These are phyloP conservation scores for Latrodectus hesperus DNA, from an alignment of 2,888 invertebrate species.

Conservation along the genomic window DNA sequence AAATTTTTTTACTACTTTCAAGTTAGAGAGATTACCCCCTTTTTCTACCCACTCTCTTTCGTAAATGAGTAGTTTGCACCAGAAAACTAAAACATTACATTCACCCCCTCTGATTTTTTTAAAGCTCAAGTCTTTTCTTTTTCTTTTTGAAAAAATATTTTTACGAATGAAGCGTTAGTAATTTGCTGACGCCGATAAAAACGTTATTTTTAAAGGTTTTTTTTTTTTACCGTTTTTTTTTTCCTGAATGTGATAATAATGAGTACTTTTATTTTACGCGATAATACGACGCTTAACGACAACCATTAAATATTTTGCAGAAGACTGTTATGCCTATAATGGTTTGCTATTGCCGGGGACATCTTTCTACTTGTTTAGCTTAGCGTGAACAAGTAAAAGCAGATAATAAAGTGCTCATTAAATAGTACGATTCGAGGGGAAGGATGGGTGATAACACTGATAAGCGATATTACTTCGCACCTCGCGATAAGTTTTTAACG, in stretches of 20 bases:
- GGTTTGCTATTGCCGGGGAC: constrained; percentile 42
- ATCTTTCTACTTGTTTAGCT: constrained; percentile 61
- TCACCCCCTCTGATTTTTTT: constrained; percentile 1
- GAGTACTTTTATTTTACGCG: constrained; percentile 58
- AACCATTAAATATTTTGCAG: constrained; percentile 26
- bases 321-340: constrained; percentile 56
- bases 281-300: constrained; percentile 45
- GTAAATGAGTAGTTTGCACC: constrained; percentile 53
- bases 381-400: constrained; percentile 34
- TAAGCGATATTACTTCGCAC: constrained; percentile 18
- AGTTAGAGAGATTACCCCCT: constrained; percentile 4
- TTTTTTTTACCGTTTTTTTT: not conserved
- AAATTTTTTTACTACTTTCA: constrained; percentile 20
- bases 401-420: constrained; percentile 4
- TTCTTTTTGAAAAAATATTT: not conserved
- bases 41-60: not conserved
- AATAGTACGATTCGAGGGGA: not conserved
- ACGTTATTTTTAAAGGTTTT: constrained; percentile 17
- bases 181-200: constrained; percentile 60
- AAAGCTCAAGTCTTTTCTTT: constrained; percentile 7
- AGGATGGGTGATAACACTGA: constrained; percentile 3
- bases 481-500: constrained; percentile 29
- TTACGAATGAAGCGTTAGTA: constrained; percentile 57
- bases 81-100: constrained; percentile 59
- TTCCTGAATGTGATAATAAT: constrained; percentile 49